These are phyloP conservation scores for Dendrocincla tyrannina DNA, from an alignment of 2,797 vertebrate species.

Conservation along the genomic window DNA sequence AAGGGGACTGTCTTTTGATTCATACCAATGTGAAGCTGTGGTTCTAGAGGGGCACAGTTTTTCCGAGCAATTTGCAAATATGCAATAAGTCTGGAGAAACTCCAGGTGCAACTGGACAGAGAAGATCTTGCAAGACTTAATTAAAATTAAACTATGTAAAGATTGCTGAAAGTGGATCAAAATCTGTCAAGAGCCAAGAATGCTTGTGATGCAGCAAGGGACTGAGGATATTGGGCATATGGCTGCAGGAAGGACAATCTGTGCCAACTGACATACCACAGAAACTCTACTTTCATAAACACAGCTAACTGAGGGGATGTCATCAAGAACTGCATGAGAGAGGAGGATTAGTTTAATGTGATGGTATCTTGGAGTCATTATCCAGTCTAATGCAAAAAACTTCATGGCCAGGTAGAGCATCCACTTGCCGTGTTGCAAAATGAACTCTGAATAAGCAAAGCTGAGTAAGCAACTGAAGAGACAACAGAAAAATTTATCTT, in stretches of 20 bases:
- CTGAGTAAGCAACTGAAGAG: not conserved
- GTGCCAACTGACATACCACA: not conserved
- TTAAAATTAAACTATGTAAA: not conserved
- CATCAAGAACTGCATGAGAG: not conserved
- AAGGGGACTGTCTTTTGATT: not conserved
- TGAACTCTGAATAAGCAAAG: not conserved
- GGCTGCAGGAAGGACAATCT: not conserved
- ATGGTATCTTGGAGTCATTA: not conserved
- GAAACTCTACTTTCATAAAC: not conserved
- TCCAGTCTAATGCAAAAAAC: not conserved
- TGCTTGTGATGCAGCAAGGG: not conserved
- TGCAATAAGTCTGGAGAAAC: not conserved
- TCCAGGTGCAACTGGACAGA: not conserved
- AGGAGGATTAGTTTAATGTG: not conserved
- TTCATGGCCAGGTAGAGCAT: not conserved
- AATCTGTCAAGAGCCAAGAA: not conserved
- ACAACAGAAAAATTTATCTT: not conserved
- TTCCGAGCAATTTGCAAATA: not conserved
- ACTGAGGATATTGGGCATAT: not conserved
- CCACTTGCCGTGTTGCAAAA: not conserved
- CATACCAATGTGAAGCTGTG: fast-evolving
- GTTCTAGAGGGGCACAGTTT: not conserved
- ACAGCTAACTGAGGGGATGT: not conserved
- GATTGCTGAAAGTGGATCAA: not conserved
- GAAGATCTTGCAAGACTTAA: not conserved